These are phyloP conservation scores for Naso thynnoides DNA, from an alignment of 2,797 vertebrate species.

Conservation along the genomic window DNA sequence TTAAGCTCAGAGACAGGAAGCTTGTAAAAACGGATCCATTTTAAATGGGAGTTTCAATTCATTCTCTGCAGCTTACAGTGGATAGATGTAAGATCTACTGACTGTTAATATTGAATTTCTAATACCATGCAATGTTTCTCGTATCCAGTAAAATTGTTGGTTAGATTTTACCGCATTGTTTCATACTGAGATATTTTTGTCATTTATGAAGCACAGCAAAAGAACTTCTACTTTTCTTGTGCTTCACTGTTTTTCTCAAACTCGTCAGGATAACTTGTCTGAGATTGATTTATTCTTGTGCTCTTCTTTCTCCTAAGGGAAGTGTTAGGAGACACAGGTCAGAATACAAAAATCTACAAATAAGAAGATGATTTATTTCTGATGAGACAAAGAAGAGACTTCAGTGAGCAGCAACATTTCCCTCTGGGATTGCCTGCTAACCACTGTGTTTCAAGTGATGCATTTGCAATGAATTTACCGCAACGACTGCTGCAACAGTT, in stretches of 20 bases:
- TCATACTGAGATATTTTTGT: not conserved
- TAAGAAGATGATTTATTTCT: too few species aligned
- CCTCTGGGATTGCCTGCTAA: not conserved
- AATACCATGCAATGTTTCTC: not conserved
- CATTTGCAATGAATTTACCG: not conserved
- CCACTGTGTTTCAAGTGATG: not conserved
- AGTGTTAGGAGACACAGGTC: too few species aligned
- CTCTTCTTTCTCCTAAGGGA: too few species aligned
- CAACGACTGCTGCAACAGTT: not conserved
- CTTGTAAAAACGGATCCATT: not conserved
- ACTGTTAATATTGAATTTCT: not conserved
- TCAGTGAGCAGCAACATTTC: too few species aligned
- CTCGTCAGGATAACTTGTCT: too few species aligned
- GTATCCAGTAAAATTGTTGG: not conserved
- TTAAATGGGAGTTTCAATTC: slow-evolving; percentile 8
- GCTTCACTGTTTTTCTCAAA: too few species aligned
- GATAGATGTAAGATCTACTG: too few species aligned
- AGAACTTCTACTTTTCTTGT: too few species aligned
- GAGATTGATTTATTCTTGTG: too few species aligned
- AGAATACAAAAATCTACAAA: too few species aligned
- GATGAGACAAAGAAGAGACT: too few species aligned
- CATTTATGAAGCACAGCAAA: not conserved
- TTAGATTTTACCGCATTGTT: not conserved
- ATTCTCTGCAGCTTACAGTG: too few species aligned
- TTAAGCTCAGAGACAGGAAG: not conserved